Conservation (phyloP, 1,140 invertebrate genomes). For the Orius insidiosus region DNA sequence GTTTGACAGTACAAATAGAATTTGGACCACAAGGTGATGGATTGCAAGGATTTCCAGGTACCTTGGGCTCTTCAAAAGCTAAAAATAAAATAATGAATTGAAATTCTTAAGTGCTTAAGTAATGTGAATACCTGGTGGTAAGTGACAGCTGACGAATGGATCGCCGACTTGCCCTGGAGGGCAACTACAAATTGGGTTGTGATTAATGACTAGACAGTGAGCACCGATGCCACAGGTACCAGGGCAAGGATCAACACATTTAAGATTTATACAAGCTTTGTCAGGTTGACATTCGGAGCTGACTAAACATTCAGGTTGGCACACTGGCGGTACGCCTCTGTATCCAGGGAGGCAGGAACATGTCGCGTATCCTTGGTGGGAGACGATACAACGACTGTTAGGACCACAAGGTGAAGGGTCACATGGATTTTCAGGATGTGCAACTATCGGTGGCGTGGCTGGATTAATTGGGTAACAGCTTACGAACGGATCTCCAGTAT, state of each 20-base stretch:
- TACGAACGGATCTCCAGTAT: conserved; percentile 61
- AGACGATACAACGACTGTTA: conserved; percentile 55
- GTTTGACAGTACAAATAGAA: conserved; percentile 64
- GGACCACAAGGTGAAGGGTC: conserved; percentile 61
- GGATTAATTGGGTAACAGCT: conserved; percentile 39
- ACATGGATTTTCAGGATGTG: conserved; percentile 24
- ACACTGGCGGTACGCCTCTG: conserved; percentile 57
- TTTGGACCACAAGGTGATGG: conserved; percentile 71
- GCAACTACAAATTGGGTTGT: conserved; percentile 68
- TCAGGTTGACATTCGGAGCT: conserved; percentile 61
- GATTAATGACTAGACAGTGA: conserved; percentile 56
- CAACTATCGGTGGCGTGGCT: conserved; percentile 15
- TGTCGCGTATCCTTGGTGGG: conserved; percentile 46
- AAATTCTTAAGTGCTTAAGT: neutral
- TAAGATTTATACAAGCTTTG: conserved; percentile 58
- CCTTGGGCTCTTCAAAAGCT: conserved; percentile 24
- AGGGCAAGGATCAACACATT: conserved; percentile 58
- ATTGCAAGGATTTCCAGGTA: conserved; percentile 43
- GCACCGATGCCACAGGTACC: conserved; percentile 59
- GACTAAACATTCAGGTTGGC: conserved; percentile 61
- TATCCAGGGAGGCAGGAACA: conserved; percentile 66
- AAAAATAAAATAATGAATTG: conserved; percentile 9
- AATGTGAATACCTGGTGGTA: conserved; percentile 24
- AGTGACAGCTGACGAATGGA: conserved; percentile 56
- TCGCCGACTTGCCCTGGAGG: conserved; percentile 53